Evolutionary conservation across 2,113 vertebrate species (phyloP), one percentile per base, ranked within the genome.

Genomic region (Oxygymnocypris stewartii): DNA sequence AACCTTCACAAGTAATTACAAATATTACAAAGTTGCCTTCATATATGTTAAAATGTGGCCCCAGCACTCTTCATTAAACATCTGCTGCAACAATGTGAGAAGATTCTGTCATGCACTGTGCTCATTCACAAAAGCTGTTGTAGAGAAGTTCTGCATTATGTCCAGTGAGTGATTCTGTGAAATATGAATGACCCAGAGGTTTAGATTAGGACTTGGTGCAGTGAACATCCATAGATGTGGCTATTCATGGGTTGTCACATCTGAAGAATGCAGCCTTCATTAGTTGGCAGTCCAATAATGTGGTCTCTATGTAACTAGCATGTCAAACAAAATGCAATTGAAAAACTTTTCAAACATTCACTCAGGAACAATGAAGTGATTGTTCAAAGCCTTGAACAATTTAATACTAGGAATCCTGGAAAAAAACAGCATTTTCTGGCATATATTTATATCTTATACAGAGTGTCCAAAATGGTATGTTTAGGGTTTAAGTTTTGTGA

Each of bases 181-280:
- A 74, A 35, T 40, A 54, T 87, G 88, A 88, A 44, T 84, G 74
- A 83, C 71, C 80, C 85, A 88, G 75, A 54, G 42, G 84, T 63
- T 80, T 90, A 91, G 81, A 90, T 88, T 89, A 89, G 88, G 84
- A 91, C 87, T 77, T 84, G 89, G 23, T 77, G 63, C 88, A 88
- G 84, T 90, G 78, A 74, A 84, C 85, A 89, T 86, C 88, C 86
- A 91, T 84, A 90, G 85, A 89, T 87, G 82, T 80, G 85, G 79
- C 88, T 88, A 90, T 92, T 92, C 92, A 91, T 84, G 69, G 67
- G 89, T 89, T 89, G 90, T 90, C 44, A 74, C 20, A 89, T 91
- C 77, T 47, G 84, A 91, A 86, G 91, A 93, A 91, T 90, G 88
- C 74, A 69, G 89, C 85, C 88, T 86, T 69, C 84, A 86, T 89